Conservation (phyloP, 2,113 vertebrate genomes). For the Urocynchramus pylzowi region DNA sequence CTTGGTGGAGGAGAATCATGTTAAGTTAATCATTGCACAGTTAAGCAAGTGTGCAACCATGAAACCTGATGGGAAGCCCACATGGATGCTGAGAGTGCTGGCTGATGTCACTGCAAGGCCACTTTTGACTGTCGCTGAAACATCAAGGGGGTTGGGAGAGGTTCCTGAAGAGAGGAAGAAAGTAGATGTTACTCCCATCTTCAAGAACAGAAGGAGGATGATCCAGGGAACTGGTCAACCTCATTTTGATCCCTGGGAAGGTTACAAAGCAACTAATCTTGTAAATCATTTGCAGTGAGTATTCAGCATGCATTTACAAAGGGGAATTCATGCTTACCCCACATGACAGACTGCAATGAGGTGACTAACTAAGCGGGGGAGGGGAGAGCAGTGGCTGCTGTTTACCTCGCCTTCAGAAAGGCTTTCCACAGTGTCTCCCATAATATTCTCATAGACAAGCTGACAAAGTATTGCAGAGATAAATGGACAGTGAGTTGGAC, state of each 20-base stretch:
- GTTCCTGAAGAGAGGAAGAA: neutral
- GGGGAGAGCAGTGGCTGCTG: neutral
- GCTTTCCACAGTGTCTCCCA: neutral
- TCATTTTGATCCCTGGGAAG: neutral
- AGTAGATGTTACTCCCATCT: neutral
- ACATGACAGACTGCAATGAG: neutral
- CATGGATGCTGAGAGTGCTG: neutral
- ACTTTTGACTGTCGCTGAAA: neutral
- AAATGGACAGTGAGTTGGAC: neutral
- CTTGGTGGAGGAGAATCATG: neutral
- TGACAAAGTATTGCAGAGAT: neutral
- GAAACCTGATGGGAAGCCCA: neutral
- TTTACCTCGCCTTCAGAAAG: neutral
- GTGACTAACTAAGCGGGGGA: neutral
- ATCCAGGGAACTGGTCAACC: neutral
- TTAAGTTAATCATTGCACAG: no score
- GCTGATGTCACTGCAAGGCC: neutral
- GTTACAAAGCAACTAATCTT: neutral
- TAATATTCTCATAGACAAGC: neutral
- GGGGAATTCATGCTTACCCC: neutral
- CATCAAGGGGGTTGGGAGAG: accelerated
- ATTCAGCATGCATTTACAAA: neutral
- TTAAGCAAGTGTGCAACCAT: neutral
- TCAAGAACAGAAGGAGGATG: neutral
- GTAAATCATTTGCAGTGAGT: neutral